These are phyloP conservation scores for Elaphurus davidianus DNA, from an alignment of 2,113 vertebrate species.

Conservation along the genomic window DNA sequence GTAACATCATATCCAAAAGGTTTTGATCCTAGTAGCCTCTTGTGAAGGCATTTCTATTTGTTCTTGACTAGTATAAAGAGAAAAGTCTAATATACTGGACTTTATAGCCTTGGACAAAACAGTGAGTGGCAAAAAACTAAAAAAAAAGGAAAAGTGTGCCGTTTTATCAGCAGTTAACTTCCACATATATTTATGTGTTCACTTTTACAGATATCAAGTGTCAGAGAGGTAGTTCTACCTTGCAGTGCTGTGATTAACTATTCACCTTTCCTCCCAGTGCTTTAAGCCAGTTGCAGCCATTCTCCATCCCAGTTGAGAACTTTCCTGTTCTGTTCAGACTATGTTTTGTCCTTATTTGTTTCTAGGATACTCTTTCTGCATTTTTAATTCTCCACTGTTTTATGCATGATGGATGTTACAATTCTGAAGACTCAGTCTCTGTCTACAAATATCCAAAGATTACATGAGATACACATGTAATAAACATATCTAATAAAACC, in stretches of 20 bases:
- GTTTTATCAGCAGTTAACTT: background rate
- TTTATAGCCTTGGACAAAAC: background rate
- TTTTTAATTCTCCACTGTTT: background rate
- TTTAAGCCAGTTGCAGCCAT: background rate
- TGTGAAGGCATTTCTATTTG: background rate
- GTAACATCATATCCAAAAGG: background rate
- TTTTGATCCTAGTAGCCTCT: background rate
- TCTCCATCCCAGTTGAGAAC: background rate
- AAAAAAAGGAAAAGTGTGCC: background rate
- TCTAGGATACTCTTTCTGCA: background rate
- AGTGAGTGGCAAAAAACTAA: too few relatives aligned
- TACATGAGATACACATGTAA: background rate
- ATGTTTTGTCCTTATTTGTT: background rate
- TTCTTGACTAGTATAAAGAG: background rate
- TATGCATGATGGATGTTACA: background rate
- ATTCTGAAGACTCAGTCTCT: background rate
- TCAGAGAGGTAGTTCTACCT: background rate
- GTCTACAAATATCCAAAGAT: background rate
- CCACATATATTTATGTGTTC: background rate
- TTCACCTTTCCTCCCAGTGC: background rate
- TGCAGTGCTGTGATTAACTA: background rate
- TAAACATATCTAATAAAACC: background rate
- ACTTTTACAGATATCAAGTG: background rate
- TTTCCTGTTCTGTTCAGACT: background rate
- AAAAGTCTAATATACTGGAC: background rate